A percentile compares a stretch with the other conserved stretches of the same genome.
Conservation (phyloP, 1,140 invertebrate species). For the Glossosoma conforme region DNA sequence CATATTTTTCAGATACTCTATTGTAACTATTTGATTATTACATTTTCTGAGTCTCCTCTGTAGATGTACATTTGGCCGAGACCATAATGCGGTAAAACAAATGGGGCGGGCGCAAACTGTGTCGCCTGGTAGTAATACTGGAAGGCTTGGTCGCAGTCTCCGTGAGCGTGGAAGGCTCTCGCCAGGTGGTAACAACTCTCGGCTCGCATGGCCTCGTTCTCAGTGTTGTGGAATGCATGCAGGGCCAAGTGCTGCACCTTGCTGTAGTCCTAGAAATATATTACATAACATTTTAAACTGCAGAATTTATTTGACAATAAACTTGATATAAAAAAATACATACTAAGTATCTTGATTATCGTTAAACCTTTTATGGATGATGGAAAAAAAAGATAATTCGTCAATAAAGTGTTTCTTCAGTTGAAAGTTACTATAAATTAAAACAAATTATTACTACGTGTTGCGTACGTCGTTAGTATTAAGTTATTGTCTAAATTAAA, state of each 20-base stretch:
- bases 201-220: slow-evolving; percentile 97
- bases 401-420: not conserved
- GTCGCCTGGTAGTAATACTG: slow-evolving; percentile 99
- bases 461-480: not conserved
- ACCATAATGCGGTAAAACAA: slow-evolving; percentile 96
- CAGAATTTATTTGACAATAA: not conserved
- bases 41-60: slow-evolving; percentile 94
- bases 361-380: not conserved
- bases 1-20: not conserved
- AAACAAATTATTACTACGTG: not conserved
- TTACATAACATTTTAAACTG: not conserved
- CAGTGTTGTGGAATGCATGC: slow-evolving; percentile 97
- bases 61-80: slow-evolving; percentile 99
- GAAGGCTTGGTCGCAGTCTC: slow-evolving; percentile 96
- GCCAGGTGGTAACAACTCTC: slow-evolving; percentile 99
- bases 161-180: slow-evolving; percentile 91
- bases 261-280: slow-evolving; percentile 69
- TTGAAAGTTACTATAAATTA: not conserved
- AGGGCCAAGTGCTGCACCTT: slow-evolving; percentile 95
- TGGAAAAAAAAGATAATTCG: not conserved
- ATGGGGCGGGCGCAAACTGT: slow-evolving; percentile 91
- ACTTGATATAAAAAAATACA: not conserved
- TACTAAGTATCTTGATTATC: slow-evolving; percentile 16
- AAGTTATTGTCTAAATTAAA: no score
- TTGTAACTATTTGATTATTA: no score